Evolutionary conservation across 2,113 vertebrate species (phyloP).

Genomic region (Saiga tatarica): DNA sequence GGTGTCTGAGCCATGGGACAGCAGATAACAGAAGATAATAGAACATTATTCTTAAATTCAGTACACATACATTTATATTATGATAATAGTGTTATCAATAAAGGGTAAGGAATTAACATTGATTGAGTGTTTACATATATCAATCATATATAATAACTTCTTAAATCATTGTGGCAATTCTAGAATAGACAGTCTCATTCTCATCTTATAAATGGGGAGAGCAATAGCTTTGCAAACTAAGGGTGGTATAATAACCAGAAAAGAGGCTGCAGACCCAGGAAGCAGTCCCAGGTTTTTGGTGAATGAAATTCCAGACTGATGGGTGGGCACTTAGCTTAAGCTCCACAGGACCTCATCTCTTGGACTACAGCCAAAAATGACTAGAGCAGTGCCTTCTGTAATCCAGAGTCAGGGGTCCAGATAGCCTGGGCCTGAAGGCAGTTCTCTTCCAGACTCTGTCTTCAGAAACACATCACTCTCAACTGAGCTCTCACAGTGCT

Average conservation of each 20-base stretch:
- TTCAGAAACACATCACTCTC: neutral
- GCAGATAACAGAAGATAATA: neutral
- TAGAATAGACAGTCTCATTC: neutral
- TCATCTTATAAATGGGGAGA: neutral
- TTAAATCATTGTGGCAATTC: neutral
- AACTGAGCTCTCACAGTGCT: neutral
- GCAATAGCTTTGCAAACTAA: neutral
- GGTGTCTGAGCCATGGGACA: neutral
- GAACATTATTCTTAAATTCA: neutral
- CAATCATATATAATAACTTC: neutral
- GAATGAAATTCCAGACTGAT: neutral
- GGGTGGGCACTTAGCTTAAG: neutral
- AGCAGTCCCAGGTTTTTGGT: neutral
- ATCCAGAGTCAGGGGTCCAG: neutral
- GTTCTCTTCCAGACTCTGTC: neutral
- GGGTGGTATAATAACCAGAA: neutral
- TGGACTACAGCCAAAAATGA: neutral
- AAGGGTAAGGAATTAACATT: neutral
- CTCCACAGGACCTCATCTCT: fast-evolving
- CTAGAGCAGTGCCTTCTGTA: neutral
- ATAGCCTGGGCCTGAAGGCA: neutral
- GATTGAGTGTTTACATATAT: neutral
- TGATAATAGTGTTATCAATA: neutral
- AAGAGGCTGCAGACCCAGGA: neutral
- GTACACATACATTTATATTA: neutral